phyloP scores from a whole-genome alignment of 2,888 invertebrate species.

The Julus scanicus region DNA sequence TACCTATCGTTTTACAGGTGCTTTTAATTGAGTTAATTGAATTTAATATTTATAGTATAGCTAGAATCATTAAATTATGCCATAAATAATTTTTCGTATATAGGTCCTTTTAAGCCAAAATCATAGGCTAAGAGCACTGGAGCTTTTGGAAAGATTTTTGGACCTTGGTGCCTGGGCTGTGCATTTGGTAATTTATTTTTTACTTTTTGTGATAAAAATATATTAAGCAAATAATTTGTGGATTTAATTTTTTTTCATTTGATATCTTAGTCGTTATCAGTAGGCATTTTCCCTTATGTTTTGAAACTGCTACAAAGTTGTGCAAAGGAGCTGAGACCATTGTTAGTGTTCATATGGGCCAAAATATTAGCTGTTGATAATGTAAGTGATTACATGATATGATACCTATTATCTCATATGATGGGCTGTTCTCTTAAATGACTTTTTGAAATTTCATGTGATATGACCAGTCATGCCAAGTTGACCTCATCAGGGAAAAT shows the following conservation, averaged over 20 bases:
- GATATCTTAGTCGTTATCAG: constrained; percentile 79
- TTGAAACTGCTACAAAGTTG: constrained; percentile 95
- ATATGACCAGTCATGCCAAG: constrained; percentile 82
- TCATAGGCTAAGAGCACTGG: constrained; percentile 93
- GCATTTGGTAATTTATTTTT: constrained; percentile 72
- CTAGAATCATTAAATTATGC: too few species aligned
- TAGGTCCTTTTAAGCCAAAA: constrained; percentile 75
- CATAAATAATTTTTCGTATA: not conserved
- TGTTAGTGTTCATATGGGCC: constrained; percentile 98
- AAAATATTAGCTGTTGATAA: constrained; percentile 97
- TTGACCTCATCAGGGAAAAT: constrained; percentile 91
- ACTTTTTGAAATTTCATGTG: constrained; percentile 52
- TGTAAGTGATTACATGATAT: constrained; percentile 70
- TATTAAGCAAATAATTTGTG: not conserved
- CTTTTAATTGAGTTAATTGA: too few species aligned
- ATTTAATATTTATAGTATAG: too few species aligned
- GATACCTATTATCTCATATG: not conserved
- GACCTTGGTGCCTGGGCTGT: constrained; percentile 97
- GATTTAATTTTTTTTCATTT: constrained; percentile 7
- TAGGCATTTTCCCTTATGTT: constrained; percentile 99
- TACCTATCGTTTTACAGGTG: constrained; percentile 93
- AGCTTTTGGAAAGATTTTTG: constrained; percentile 89
- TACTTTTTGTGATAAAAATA: not conserved
- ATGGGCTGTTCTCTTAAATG: constrained; percentile 36
- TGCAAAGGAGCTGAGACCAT: constrained; percentile 88